Evolutionary conservation across 2,113 vertebrate genomes (phyloP), one percentile per base, ranked within the genome.

Genomic region (Mastomys natalensis): DNA sequence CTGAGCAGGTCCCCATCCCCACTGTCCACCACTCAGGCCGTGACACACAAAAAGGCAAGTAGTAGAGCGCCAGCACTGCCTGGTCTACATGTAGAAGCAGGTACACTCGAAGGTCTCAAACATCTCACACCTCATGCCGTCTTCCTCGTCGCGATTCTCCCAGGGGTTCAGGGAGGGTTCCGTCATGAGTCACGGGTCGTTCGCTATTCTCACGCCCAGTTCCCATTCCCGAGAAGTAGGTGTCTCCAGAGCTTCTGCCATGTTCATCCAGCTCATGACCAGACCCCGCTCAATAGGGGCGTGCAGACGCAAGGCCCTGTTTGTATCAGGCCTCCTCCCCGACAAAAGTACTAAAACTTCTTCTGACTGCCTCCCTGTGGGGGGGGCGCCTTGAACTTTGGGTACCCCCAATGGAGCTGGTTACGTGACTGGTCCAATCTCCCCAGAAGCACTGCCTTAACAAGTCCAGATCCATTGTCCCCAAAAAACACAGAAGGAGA

Each of bases 1-100:
- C 98, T 0, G 98, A 95, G 81, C 98, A 98, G 7, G 98, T 98
- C 95, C 0, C 98, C 98, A 0, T 98, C 98, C 2, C 98, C 97
- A 0, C 98, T 98, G 94, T 98, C 98, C 95, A 98, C 89, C 21
- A 98, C 98, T n/a, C 19, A 98, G 95, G 12, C 98, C 98, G 98
- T 98, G 60, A 98, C 92, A 0, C 94, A n/a, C n/a, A n/a, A n/a
- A n/a, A n/a, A 97, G 62, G 98, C 98, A 0, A 98, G 0, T 98
- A 95, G 0, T 98, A 98, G 0, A 98, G 98, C 0, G 98, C 97
- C 94, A 98, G 66, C 0, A 97, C 97, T 0, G 97, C 98, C 89
- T 98, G 98, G 87, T 98, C 96, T 0, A 98, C 11, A 98, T 37
- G 4, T 98, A 97, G 97, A 98, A 97, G 98, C 97, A 0, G 97